A percentile compares a stretch with the other conserved stretches of the same genome.
Conservation (phyloP, 2,797 vertebrate genomes). For the Centroberyx gerrardi region DNA sequence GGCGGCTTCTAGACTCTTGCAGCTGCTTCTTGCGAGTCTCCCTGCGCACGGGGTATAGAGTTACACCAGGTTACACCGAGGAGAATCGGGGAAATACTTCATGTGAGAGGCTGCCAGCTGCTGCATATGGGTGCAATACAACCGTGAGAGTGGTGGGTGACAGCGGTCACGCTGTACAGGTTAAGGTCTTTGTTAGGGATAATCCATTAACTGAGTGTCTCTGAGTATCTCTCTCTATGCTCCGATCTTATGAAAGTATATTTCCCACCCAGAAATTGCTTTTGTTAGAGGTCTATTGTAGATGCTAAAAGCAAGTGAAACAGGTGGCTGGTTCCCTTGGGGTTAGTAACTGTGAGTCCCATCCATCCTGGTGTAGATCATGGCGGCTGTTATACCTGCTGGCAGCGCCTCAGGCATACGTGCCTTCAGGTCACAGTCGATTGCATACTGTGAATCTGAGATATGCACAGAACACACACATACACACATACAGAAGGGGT, state of each 20-base stretch:
- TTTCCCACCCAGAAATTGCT: no score
- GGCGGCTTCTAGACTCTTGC: constrained; percentile 21
- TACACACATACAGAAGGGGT: neutral
- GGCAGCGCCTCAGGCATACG: constrained; percentile 43
- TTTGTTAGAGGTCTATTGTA: neutral
- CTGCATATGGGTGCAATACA: constrained; percentile 17
- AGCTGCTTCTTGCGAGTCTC: constrained; percentile 41
- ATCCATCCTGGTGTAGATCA: constrained; percentile 36
- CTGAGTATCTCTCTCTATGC: neutral
- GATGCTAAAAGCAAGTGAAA: constrained; percentile 3
- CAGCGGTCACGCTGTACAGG: constrained; percentile 18
- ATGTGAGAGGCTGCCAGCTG: constrained; percentile 41
- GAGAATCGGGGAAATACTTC: constrained; percentile 37
- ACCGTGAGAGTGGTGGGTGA: constrained; percentile 25
- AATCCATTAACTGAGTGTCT: constrained; percentile 18
- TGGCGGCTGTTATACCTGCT: constrained; percentile 59
- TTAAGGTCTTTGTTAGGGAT: constrained; percentile 31
- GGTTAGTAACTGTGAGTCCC: constrained; percentile 24
- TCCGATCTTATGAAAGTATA: neutral
- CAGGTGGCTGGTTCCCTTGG: constrained; percentile 54
- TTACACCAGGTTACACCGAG: constrained; percentile 38
- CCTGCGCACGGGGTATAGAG: constrained; percentile 1
- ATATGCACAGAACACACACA: no score
- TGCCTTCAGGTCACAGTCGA: constrained; percentile 20
- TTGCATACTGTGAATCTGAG: neutral